Conservation (phyloP, 2,797 vertebrate species). For the Acanthis flammea region DNA sequence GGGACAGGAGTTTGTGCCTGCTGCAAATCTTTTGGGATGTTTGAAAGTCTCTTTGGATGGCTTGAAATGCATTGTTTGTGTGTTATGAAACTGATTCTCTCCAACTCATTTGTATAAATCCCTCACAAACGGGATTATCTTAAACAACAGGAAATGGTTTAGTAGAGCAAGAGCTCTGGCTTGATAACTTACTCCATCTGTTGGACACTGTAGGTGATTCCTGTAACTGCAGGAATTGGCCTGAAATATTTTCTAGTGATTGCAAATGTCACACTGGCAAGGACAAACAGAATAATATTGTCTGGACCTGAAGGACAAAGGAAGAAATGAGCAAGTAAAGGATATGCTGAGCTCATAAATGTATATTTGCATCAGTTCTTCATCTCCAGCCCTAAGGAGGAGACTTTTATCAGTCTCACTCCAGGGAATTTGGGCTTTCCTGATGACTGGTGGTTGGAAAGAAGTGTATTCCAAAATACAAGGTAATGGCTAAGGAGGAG, state of each 20-base stretch:
- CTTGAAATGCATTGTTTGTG: not conserved
- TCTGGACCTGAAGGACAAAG: not conserved
- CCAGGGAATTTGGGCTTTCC: not conserved
- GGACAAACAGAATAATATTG: not conserved
- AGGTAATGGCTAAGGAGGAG: not conserved
- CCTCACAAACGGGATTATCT: not conserved
- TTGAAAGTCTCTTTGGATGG: not conserved
- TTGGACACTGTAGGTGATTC: not conserved
- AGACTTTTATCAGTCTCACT: not conserved
- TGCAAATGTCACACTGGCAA: not conserved
- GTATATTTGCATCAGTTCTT: not conserved
- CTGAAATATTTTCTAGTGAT: not conserved
- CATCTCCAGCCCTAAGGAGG: not conserved
- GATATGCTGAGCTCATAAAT: accelerated
- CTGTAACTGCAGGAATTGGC: not conserved
- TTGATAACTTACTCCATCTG: not conserved
- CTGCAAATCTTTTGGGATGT: not conserved
- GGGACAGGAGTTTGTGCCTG: not conserved
- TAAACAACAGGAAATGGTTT: not conserved
- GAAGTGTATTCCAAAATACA: not conserved
- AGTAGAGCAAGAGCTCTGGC: not conserved
- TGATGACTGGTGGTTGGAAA: not conserved
- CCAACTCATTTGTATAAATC: not conserved
- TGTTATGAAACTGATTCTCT: not conserved
- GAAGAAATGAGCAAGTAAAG: not conserved